These are phyloP conservation scores for Botia kubotai DNA, from an alignment of 2,797 vertebrate species.

Conservation along the genomic window DNA sequence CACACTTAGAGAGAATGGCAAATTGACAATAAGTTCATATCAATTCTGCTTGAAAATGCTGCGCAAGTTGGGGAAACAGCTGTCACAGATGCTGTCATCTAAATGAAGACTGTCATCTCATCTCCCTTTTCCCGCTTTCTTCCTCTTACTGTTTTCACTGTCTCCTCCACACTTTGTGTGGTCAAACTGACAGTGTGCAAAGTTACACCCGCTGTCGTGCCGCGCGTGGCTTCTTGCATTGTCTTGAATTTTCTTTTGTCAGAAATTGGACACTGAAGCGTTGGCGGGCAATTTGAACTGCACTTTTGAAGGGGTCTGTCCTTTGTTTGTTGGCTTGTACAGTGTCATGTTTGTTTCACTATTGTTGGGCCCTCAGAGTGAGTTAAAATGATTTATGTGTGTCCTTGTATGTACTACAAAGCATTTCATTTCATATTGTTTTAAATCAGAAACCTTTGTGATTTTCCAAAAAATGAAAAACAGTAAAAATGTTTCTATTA, in stretches of 20 bases:
- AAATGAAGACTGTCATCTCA: conserved; percentile 28
- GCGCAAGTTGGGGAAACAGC: not conserved
- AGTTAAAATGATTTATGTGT: conserved; percentile 56
- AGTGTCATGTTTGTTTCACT: conserved; percentile 44
- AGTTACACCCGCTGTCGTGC: conserved; percentile 32
- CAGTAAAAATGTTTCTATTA: no score
- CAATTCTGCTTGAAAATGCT: conserved; percentile 10
- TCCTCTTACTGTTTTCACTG: not conserved
- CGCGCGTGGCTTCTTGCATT: conserved; percentile 45
- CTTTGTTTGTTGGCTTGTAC: conserved; percentile 30
- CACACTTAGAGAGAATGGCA: conserved; percentile 41
- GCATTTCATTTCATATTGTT: no score
- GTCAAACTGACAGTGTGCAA: conserved; percentile 32
- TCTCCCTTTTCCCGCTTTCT: conserved; percentile 20
- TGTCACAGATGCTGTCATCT: conserved; percentile 25
- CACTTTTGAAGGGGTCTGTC: conserved; percentile 7
- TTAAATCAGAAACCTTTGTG: not conserved
- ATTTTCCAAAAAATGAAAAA: not conserved
- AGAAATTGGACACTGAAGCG: conserved; percentile 8
- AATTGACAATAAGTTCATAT: conserved; percentile 36
- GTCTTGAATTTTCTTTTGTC: conserved; percentile 49
- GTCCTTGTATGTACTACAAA: not conserved
- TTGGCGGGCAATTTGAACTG: conserved; percentile 48
- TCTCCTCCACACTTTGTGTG: conserved; percentile 30
- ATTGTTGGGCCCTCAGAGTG: conserved; percentile 58